A percentile compares a stretch with the other conserved stretches of the same genome.
Evolutionary conservation across 2,888 invertebrate genomes (phyloP).

Genomic region (Agapostemon virescens): DNA sequence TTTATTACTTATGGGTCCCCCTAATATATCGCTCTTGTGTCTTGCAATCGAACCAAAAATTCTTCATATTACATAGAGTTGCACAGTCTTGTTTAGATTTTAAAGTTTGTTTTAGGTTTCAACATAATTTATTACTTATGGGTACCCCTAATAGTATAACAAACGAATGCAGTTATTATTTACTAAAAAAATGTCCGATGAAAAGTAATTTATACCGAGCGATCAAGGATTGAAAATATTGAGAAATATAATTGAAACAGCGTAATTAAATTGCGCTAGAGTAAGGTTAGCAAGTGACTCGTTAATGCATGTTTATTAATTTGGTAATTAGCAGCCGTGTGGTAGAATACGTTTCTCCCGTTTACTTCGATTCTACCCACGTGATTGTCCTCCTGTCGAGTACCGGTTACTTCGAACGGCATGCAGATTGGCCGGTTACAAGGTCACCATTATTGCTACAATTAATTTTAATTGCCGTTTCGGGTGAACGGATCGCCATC

Average conservation of each 20-base stretch:
- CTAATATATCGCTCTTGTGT: too few species aligned
- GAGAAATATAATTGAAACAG: neutral
- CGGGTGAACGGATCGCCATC: conserved; percentile 24
- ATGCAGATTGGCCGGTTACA: conserved; percentile 38
- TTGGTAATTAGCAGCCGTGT: neutral
- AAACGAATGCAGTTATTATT: too few species aligned
- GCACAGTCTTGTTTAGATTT: too few species aligned
- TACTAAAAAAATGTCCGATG: neutral
- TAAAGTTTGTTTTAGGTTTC: too few species aligned
- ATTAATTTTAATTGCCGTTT: conserved; percentile 51
- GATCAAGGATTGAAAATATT: neutral
- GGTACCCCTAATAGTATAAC: too few species aligned
- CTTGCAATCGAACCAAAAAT: too few species aligned
- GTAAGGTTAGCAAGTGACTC: neutral
- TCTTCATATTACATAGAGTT: too few species aligned
- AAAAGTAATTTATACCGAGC: neutral
- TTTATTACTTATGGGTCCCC: too few species aligned
- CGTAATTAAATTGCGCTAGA: neutral
- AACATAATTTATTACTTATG: too few species aligned
- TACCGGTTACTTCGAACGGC: conserved; percentile 36
- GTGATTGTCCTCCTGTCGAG: conserved; percentile 22
- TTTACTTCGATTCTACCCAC: conserved; percentile 10
- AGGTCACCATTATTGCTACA: conserved; percentile 41
- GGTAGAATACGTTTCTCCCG: neutral
- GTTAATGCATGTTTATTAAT: neutral